These are phyloP conservation scores for Cydia fagiglandana DNA, from an alignment of 1,140 invertebrate genomes.

Conservation along the genomic window DNA sequence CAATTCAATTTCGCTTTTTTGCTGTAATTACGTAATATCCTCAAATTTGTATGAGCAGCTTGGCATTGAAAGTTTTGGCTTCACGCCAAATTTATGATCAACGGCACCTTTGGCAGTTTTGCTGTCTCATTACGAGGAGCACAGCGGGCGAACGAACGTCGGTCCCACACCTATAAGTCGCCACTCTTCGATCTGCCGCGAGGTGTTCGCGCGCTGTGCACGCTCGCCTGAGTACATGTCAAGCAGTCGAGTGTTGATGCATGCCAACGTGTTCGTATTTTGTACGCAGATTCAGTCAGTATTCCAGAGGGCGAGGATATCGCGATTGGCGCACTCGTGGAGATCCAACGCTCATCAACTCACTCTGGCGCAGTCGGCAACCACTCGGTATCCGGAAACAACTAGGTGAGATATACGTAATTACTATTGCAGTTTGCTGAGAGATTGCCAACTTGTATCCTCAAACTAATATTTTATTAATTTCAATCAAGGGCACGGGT, in stretches of 20 bases:
- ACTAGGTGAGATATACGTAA: constrained; percentile 74
- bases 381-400: constrained; percentile 84
- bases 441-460: no score
- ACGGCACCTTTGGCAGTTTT: constrained; percentile 55
- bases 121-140: constrained; percentile 53
- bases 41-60: constrained; percentile 65
- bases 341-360: constrained; percentile 84
- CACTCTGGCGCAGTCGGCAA: constrained; percentile 84
- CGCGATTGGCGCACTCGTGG: constrained; percentile 83
- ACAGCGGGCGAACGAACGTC: background rate
- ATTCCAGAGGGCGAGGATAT: constrained; percentile 81
- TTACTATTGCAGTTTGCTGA: background rate
- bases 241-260: constrained; percentile 10
- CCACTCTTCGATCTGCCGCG: constrained; percentile 3
- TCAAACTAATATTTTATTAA: no score
- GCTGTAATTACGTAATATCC: constrained; percentile 61
- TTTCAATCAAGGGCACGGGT: no score
- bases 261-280: constrained; percentile 39
- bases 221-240: constrained; percentile 9
- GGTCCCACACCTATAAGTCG: background rate
- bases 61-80: constrained; percentile 63
- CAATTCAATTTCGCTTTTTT: constrained; percentile 78
- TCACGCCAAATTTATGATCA: constrained; percentile 56
- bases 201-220: constrained; percentile 36
- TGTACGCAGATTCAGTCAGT: constrained; percentile 79